Evolutionary conservation across 2,888 invertebrate genomes (phyloP).

Genomic region (Apantesis nais): DNA sequence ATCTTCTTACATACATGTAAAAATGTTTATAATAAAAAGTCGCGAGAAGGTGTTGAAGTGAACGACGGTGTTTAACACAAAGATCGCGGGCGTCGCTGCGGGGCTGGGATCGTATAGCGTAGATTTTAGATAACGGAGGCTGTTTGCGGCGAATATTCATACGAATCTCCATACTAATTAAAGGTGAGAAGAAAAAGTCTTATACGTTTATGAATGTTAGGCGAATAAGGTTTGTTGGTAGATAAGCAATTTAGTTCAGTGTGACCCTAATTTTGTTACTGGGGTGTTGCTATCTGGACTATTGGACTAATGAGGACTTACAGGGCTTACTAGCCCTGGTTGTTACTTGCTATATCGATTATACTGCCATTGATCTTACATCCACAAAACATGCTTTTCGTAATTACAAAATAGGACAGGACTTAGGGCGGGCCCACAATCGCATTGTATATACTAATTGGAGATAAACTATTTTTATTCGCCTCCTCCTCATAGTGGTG

Average conservation of each 20-base stretch:
- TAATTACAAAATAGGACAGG: too few relatives aligned
- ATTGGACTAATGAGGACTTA: background rate
- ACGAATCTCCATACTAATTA: constrained; percentile 39
- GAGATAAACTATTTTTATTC: too few relatives aligned
- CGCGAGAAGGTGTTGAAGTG: constrained; percentile 73
- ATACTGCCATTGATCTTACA: background rate
- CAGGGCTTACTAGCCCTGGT: too few relatives aligned
- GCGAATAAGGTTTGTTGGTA: background rate
- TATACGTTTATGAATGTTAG: constrained; percentile 12
- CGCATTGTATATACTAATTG: too few relatives aligned
- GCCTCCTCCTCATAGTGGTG: too few relatives aligned
- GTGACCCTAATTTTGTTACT: background rate
- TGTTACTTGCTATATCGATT: background rate
- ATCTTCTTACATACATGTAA: constrained; percentile 30
- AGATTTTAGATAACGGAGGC: constrained; percentile 38
- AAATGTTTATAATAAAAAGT: constrained; percentile 70
- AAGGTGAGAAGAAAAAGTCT: constrained; percentile 9
- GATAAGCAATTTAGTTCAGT: background rate
- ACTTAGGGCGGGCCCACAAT: too few relatives aligned
- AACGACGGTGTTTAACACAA: constrained; percentile 58
- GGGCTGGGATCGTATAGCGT: constrained; percentile 44
- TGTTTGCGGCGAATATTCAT: constrained; percentile 25
- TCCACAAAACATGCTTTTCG: too few relatives aligned
- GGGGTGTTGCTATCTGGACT: background rate
- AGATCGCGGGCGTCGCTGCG: constrained; percentile 47